Base-by-base conservation (phyloP, 2,888 invertebrate genomes). In the Drosophila stalkeri region DNA sequence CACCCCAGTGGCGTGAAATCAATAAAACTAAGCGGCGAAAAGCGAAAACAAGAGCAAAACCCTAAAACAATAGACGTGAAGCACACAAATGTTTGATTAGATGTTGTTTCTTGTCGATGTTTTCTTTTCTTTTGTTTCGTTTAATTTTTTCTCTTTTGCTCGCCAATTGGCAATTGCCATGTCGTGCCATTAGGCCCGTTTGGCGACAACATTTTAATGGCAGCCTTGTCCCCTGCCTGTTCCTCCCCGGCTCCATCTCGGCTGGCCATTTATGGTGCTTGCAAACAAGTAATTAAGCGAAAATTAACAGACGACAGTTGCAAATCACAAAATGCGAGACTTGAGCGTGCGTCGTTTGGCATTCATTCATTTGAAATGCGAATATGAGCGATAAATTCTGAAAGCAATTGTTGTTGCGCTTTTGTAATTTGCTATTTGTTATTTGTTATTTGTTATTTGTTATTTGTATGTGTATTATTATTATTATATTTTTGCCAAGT, bases 231-330 rank as follows among this genome's bases (percentile, higher is more conserved):
- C 39, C 11, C 39, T n/a, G n/a, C 16, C 6, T 37, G 6, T 9
- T 23, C 57, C 57, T 23, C 9, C 1, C 18, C 11, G n/a, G 8
- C 8, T 9, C 41, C 16, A 39, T 8, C 41, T 6, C 31, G 12
- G 11, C 31, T 18, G 12, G 27, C 61, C 71, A 64, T 80, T 74
- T 80, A 88, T 65, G 75, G 73, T 46, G 60, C 47, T 64, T 77
- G 72, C 75, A 57, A 77, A 80, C 83, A 83, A 78, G 75, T 85
- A 89, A 89, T 85, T 89, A 85, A 81, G 84, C 86, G 65, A 70
- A 84, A 85, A 89, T 89, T 76, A 85, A 83, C 83, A 68, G 82
- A 79, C 85, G 88, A 84, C 82, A 84, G 80, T 73, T 67, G 68
- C 78, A 79, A 79, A 79, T 77, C 78, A 81, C 55, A 63, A 67